Evolutionary conservation across 2,888 invertebrate genomes (phyloP).

Genomic region (Poecilus cupreus): DNA sequence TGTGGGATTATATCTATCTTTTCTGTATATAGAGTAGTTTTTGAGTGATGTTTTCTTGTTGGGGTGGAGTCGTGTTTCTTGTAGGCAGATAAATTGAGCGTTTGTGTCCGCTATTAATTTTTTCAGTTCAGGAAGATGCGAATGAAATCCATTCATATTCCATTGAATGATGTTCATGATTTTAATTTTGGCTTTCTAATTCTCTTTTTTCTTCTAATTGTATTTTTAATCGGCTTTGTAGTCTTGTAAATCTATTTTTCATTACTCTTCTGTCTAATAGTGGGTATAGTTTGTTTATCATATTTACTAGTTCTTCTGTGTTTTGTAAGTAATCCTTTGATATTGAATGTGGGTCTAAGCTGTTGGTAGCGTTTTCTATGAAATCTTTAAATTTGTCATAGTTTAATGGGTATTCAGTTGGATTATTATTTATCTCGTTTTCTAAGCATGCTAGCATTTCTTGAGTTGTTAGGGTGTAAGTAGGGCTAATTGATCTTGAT

Average conservation of each 20-base stretch:
- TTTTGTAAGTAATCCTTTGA: not conserved
- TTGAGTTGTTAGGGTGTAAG: not conserved
- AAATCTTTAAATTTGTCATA: constrained; percentile 17
- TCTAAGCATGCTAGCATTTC: not conserved
- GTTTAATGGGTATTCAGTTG: not conserved
- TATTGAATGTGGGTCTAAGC: not conserved
- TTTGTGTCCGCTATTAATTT: constrained; percentile 7
- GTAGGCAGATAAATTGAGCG: constrained; percentile 1
- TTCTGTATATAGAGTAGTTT: not conserved
- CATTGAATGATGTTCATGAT: not conserved
- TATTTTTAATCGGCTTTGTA: not conserved
- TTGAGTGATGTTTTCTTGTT: not conserved
- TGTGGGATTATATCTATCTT: not conserved
- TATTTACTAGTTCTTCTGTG: not conserved
- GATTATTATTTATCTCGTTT: not conserved
- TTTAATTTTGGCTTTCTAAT: not conserved
- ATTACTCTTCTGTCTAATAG: not conserved
- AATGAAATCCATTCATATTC: too few species aligned
- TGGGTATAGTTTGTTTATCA: constrained; percentile 6
- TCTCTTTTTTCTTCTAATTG: constrained; percentile 5
- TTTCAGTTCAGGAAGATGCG: constrained; percentile 6
- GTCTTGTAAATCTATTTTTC: constrained; percentile 24
- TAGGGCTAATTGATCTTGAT: not conserved
- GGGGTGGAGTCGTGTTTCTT: constrained; percentile 2
- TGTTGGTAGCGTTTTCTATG: not conserved